phyloP scores from a whole-genome alignment of 2,113 vertebrate species.

The Furnarius figulus region DNA sequence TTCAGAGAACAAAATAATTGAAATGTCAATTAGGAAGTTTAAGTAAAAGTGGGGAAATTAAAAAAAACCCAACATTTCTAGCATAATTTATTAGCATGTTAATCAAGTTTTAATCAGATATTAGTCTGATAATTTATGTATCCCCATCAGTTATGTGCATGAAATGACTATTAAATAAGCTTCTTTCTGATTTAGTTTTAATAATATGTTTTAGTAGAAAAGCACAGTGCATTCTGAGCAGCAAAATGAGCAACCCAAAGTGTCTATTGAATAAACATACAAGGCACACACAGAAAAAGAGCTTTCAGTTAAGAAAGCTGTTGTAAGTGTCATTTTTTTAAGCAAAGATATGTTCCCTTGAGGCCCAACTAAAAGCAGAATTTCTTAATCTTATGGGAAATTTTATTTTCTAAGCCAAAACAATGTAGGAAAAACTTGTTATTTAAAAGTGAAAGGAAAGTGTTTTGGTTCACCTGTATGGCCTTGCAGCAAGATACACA shows the following conservation, averaged over 20 bases:
- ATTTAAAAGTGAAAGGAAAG: slow-evolving; percentile 34
- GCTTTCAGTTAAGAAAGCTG: slow-evolving; percentile 51
- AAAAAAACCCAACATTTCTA: slow-evolving; percentile 18
- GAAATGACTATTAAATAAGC: slow-evolving; percentile 46
- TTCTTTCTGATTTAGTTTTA: slow-evolving; percentile 48
- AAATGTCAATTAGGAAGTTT: slow-evolving; percentile 59
- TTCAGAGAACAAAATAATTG: slow-evolving; percentile 55
- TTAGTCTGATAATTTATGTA: slow-evolving; percentile 43
- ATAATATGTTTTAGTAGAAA: slow-evolving; percentile 50
- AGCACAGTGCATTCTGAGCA: slow-evolving; percentile 11
- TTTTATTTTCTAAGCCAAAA: slow-evolving; percentile 60
- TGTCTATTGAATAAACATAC: slow-evolving; percentile 50
- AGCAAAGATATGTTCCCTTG: slow-evolving; percentile 27
- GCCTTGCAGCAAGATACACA: neutral
- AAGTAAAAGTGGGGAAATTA: slow-evolving; percentile 44
- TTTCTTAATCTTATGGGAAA: slow-evolving; percentile 52
- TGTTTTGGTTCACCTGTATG: slow-evolving; percentile 32
- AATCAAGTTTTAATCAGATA: slow-evolving; percentile 63
- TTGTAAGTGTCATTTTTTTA: slow-evolving; percentile 27
- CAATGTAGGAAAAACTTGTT: neutral
- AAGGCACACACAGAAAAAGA: slow-evolving; percentile 20
- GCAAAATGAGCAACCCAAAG: slow-evolving; percentile 47
- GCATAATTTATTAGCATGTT: slow-evolving; percentile 50
- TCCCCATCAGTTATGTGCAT: slow-evolving; percentile 37
- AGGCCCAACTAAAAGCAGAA: slow-evolving; percentile 49